Conservation (phyloP, 1,140 invertebrate species). For the Penaeus chinensis region DNA sequence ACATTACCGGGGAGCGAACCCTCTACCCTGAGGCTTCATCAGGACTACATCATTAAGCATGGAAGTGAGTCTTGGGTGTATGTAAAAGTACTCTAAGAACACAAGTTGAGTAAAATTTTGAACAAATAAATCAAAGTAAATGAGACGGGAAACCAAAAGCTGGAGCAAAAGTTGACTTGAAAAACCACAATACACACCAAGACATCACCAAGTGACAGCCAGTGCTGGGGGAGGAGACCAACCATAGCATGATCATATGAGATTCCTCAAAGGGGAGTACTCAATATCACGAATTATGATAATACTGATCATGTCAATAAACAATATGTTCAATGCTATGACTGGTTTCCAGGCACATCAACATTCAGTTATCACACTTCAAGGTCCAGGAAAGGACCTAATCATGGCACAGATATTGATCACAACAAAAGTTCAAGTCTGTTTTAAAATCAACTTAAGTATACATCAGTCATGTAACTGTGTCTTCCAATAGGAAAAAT, state of each 20-base stretch:
- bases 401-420: slow-evolving; percentile 47
- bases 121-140: background rate
- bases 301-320: slow-evolving; percentile 49
- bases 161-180: slow-evolving; percentile 2
- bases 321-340: slow-evolving; percentile 26
- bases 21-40: slow-evolving; percentile 57
- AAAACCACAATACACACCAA: slow-evolving; percentile 36
- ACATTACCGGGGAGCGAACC: slow-evolving; percentile 58
- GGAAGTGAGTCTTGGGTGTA: slow-evolving; percentile 51
- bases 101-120: background rate
- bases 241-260: slow-evolving; percentile 50
- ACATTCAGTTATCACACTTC: slow-evolving; percentile 49
- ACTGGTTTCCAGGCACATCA: slow-evolving; percentile 53
- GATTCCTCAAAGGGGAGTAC: slow-evolving; percentile 42
- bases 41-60: slow-evolving; percentile 44
- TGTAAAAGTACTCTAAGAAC: background rate
- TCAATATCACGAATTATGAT: slow-evolving; percentile 51
- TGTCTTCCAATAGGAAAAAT: too few relatives aligned
- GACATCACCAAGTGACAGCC: slow-evolving; percentile 47
- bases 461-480: too few relatives aligned
- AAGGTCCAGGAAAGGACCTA: slow-evolving; percentile 31
- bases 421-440: slow-evolving; percentile 18
- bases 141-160: background rate
- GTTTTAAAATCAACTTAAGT: background rate
- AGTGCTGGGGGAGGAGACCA: slow-evolving; percentile 54